Conservation (phyloP, 2,113 vertebrate genomes). For the Spheniscus mendiculus region DNA sequence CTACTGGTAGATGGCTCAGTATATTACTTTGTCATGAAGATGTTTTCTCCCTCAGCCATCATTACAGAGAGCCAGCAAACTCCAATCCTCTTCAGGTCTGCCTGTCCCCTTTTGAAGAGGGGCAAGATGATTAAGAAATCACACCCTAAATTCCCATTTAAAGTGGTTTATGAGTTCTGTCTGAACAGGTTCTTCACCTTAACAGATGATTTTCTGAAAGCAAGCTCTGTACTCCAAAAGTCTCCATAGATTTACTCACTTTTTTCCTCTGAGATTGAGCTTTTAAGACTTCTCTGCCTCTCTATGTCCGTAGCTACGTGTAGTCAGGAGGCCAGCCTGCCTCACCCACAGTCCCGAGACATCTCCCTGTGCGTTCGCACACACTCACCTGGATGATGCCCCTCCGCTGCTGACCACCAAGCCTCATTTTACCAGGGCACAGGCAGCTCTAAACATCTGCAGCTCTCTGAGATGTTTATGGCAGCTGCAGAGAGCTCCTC, state of each 20-base stretch:
- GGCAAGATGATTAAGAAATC: neutral
- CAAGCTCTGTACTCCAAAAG: neutral
- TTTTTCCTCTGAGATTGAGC: neutral
- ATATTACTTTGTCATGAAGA: neutral
- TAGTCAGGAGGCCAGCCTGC: neutral
- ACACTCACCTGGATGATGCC: neutral
- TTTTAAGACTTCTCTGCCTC: neutral
- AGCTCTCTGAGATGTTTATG: neutral
- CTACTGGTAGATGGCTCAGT: neutral
- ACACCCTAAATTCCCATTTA: neutral
- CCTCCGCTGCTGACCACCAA: neutral
- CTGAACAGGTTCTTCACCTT: neutral
- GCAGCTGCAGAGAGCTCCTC: neutral
- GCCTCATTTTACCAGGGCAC: neutral
- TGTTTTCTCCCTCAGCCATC: neutral
- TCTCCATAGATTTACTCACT: neutral
- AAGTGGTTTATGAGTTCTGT: neutral
- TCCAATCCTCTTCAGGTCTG: neutral
- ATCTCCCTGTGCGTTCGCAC: neutral
- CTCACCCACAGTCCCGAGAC: neutral
- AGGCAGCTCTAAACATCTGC: neutral
- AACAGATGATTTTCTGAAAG: neutral
- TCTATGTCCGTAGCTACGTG: accelerated
- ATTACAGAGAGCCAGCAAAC: neutral
- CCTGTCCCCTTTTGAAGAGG: neutral